Percentiles rank a stretch among this genome's conserved stretches.
phyloP scores from a whole-genome alignment of 2,888 invertebrate genomes.

The Arge pagana region DNA sequence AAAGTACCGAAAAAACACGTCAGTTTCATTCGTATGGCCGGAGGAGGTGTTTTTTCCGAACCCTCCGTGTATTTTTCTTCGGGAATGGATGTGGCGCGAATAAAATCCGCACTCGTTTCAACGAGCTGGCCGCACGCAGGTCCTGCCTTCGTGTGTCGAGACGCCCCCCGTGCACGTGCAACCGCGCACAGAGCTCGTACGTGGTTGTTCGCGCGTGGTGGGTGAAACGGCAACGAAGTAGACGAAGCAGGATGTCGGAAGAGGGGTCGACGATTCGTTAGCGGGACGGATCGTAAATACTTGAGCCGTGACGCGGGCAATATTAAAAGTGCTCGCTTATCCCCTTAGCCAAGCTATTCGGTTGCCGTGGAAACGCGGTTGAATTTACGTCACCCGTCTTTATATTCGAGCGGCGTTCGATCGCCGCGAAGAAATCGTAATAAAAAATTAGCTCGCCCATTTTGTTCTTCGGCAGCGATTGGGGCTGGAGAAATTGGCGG shows the following conservation, averaged over 20 bases:
- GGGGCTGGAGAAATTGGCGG: not conserved
- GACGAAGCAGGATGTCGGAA: no score
- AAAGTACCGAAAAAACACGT: no score
- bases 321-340: conserved; percentile 51
- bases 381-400: conserved; percentile 52
- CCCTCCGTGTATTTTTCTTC: no score
- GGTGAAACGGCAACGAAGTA: not conserved
- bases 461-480: no score
- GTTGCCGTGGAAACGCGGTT: conserved; percentile 28
- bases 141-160: no score
- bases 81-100: no score
- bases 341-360: conserved; percentile 37
- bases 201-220: not conserved
- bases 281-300: conserved; percentile 47
- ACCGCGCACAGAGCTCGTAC: not conserved
- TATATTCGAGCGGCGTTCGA: conserved; percentile 11
- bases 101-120: no score
- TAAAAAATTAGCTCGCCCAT: no score
- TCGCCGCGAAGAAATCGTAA: not conserved
- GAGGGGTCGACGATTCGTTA: not conserved
- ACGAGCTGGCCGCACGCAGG: not conserved
- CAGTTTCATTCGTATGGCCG: no score
- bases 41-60: no score
- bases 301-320: conserved; percentile 50
- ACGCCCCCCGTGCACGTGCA: no score